These are phyloP conservation scores for Chaetophractus vellerosus DNA, from an alignment of 2,797 vertebrate species.

Conservation along the genomic window DNA sequence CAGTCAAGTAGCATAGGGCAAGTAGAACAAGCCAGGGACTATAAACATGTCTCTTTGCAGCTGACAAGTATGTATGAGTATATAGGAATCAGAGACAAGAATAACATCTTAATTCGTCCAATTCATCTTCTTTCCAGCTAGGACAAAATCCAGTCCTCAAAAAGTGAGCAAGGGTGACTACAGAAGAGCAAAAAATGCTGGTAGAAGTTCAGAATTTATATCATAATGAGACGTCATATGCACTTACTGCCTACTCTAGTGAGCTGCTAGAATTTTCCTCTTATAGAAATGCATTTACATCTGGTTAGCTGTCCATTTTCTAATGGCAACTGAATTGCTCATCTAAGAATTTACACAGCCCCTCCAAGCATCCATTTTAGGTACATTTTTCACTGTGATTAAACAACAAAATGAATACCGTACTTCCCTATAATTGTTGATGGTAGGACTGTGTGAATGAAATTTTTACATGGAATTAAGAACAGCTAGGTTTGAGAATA, in stretches of 20 bases:
- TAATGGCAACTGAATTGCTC: background rate
- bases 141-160: background rate
- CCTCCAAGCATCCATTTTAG: background rate
- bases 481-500: conserved; percentile 26
- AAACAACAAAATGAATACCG: background rate
- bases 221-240: background rate
- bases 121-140: background rate
- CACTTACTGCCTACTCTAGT: background rate
- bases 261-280: background rate
- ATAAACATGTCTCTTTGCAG: background rate
- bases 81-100: conserved; percentile 15
- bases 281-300: conserved; percentile 33
- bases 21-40: background rate
- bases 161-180: background rate
- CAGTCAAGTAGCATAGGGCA: background rate
- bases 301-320: conserved; percentile 18
- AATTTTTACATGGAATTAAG: conserved; percentile 9
- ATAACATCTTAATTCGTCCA: background rate
- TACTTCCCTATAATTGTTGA: background rate
- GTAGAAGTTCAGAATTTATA: background rate
- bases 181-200: background rate
- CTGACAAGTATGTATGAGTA: background rate
- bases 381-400: conserved; percentile 1
- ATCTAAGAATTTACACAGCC: conserved; percentile 18
- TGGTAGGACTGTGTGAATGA: background rate